These are phyloP conservation scores for Cryptoblepharus egeriae DNA, from an alignment of 2,797 vertebrate genomes.

Conservation along the genomic window DNA sequence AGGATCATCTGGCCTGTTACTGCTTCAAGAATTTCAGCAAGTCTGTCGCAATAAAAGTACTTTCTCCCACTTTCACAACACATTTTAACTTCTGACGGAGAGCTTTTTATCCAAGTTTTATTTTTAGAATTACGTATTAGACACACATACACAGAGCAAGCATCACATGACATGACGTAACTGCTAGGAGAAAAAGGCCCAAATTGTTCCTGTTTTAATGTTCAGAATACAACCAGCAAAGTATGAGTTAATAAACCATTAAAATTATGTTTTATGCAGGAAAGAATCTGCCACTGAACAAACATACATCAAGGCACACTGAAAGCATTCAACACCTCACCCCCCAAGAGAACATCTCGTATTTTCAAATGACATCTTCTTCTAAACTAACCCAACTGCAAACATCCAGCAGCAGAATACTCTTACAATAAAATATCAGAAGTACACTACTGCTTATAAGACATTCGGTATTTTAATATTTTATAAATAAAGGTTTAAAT, in stretches of 20 bases:
- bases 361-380: neutral
- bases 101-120: conserved; percentile 68
- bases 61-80: conserved; percentile 47
- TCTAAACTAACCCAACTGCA: neutral
- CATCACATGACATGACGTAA: conserved; percentile 79
- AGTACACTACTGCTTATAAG: neutral
- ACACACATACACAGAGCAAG: conserved; percentile 46
- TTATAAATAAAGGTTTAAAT: neutral
- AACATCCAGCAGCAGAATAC: too few relatives aligned
- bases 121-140: conserved; percentile 77
- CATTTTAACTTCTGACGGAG: conserved; percentile 48
- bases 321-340: neutral
- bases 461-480: neutral
- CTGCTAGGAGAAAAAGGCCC: conserved; percentile 62
- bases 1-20: neutral
- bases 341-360: neutral
- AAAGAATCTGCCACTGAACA: neutral
- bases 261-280: neutral
- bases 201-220: conserved; percentile 27
- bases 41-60: conserved; percentile 8
- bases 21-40: neutral
- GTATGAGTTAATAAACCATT: conserved; percentile 40
- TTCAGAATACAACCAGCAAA: conserved; percentile 59
- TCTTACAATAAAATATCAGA: neutral
- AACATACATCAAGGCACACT: neutral